Evolutionary conservation across 2,888 invertebrate species (phyloP), one percentile per base, ranked within the genome.

Genomic region (Acleris literana): DNA sequence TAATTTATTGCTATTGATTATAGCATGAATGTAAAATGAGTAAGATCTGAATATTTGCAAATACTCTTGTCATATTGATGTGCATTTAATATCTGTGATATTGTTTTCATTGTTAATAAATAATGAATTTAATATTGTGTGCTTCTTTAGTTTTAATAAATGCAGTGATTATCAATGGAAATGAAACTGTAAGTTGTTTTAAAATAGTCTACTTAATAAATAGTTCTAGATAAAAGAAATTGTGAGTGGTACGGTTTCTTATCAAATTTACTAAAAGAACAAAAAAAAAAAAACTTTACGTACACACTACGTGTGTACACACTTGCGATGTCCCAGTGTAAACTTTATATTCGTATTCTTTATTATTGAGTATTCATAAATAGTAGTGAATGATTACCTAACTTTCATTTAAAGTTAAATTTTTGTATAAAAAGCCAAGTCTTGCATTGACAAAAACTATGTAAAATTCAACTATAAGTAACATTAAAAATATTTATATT

Each of bases 21-120:
- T 2, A 18, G 25, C 25, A 52, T 44, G 18, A 18, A n/a, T 43
- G 29, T 43, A 57, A 55, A 52, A 63, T 68, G 63, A 46, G n/a
- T 48, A 17, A 46, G 13, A 44, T 63, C 25, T 52, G 39, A 59
- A 59, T 63, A 56, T 63, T 18, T 46, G 51, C 55, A 25, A 20
- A 6, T 22, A 9, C 56, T 59, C 52, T 62, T 58, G 64, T 66
- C 0, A 51, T 56, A 51, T 20, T n/a, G 51, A 57, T 54, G 67
- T 76, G 72, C 75, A 76, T 80, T 77, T 76, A 69, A 49, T 58
- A 71, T 65, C 83, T 85, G 83, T 83, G 83, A 84, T 85, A 81
- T 69, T 64, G 62, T 62, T 64, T 69, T 72, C 69, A 44, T 68
- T 57, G 17, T 63, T 64, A 67, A 67, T 67, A 49, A 64, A 83